phyloP scores from a whole-genome alignment of 2,888 invertebrate species.

The Lithophane leautieri region DNA sequence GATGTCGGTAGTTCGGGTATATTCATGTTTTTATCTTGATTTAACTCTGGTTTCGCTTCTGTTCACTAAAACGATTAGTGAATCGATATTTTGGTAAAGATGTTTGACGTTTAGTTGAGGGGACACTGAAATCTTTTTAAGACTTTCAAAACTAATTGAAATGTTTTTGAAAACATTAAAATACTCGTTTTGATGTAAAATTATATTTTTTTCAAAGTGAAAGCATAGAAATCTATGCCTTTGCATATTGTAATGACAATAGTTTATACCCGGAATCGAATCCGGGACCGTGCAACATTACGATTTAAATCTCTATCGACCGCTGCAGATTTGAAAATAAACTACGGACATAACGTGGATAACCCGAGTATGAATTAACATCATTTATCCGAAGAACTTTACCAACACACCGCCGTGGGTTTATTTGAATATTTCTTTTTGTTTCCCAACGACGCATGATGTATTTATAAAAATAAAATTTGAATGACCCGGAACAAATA shows the following conservation, averaged over 20 bases:
- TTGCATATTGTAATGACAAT: neutral
- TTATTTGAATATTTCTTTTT: neutral
- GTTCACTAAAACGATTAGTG: conserved; percentile 38
- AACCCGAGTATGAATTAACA: conserved; percentile 10
- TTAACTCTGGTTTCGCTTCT: conserved; percentile 18
- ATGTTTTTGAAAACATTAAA: neutral
- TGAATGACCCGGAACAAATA: conserved; percentile 4
- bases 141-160: conserved; percentile 6
- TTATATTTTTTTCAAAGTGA: neutral
- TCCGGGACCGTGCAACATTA: conserved; percentile 17
- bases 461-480: neutral
- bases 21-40: neutral
- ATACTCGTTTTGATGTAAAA: neutral
- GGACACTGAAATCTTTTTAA: neutral
- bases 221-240: neutral
- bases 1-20: conserved; percentile 45
- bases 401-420: conserved; percentile 61
- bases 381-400: conserved; percentile 43
- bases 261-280: conserved; percentile 34
- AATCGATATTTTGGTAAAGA: neutral
- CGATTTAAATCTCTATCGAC: conserved; percentile 22
- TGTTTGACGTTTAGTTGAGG: neutral
- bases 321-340: conserved; percentile 27
- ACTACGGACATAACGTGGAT: conserved; percentile 30
- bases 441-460: conserved; percentile 39